These are phyloP conservation scores for Adoxophyes honmai DNA, from an alignment of 1,140 invertebrate species.

Conservation along the genomic window DNA sequence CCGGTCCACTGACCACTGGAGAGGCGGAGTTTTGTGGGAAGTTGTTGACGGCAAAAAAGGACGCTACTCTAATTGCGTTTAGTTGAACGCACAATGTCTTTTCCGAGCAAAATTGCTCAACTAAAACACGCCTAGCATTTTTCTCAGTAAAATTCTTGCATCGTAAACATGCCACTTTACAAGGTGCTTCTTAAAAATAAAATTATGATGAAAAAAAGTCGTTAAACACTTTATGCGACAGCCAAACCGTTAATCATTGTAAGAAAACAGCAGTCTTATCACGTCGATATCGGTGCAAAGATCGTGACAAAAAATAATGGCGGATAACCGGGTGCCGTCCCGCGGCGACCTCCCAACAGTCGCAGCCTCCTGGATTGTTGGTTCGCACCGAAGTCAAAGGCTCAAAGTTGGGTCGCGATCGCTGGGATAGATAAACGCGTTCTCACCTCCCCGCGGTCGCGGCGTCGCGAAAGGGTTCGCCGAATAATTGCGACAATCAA, in stretches of 20 bases:
- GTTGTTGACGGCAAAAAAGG: conserved; percentile 20
- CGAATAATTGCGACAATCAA: conserved; percentile 76
- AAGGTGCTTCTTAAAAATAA: conserved; percentile 15
- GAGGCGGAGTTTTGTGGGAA: conserved; percentile 61
- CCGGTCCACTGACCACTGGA: conserved; percentile 56
- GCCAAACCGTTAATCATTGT: conserved; percentile 33
- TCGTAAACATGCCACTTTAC: background rate
- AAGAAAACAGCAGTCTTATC: conserved; percentile 38
- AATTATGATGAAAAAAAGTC: conserved; percentile 20
- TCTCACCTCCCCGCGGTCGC: conserved; percentile 70
- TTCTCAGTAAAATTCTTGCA: too few species aligned
- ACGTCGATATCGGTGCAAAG: conserved; percentile 39
- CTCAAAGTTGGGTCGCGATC: conserved; percentile 46
- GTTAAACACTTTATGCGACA: conserved; percentile 32
- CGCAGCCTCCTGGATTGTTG: conserved; percentile 35
- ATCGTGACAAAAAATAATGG: conserved; percentile 66
- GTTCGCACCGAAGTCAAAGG: conserved; percentile 66
- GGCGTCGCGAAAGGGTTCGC: conserved; percentile 61
- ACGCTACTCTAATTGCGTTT: too few species aligned
- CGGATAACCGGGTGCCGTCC: conserved; percentile 43
- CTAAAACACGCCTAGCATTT: too few species aligned
- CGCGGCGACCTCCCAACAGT: conserved; percentile 48
- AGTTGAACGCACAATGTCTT: too few species aligned
- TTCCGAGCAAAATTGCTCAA: too few species aligned
- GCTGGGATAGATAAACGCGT: conserved; percentile 60